Base-by-base conservation (phyloP, 2,888 invertebrate species). In the Orthonevra nobilis region DNA sequence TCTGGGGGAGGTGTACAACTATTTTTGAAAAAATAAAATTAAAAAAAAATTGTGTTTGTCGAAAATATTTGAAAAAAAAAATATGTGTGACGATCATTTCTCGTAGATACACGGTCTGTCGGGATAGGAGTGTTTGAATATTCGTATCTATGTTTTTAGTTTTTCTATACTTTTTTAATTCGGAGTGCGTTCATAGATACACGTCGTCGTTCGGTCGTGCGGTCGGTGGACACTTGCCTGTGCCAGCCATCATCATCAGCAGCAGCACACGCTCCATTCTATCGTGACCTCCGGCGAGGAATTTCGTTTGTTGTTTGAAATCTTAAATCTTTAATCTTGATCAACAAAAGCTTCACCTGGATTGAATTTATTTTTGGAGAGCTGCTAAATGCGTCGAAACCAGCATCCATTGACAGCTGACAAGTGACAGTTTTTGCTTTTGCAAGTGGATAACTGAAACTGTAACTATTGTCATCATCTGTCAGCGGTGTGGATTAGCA, bases 71-170 rank as follows among this genome's bases (percentile, higher is more conserved):
- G 20, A 34, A 23, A 28, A 7, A 9, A 15, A 15, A 54, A 69
- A 50, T 48, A 77, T 72, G 70, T 77, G 64, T 34, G 70, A 77
- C 40, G 77, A 77, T 77, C 77, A 72, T 38, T 77, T 77, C 26
- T 72, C 77, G 12, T 58, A 72, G 30, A 58, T 36, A n/a, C n/a
- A 28, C 23, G 23, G 23, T 20, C 15, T 9, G 26, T 14, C 32
- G 63, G 36, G 28, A 20, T 17, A n/a, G n/a, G n/a, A n/a, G n/a
- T n/a, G n/a, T n/a, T n/a, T n/a, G n/a, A n/a, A n/a, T n/a, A n/a
- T n/a, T n/a, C n/a, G n/a, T n/a, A n/a, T n/a, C n/a, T n/a, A n/a
- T n/a, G n/a, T n/a, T n/a, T n/a, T n/a, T n/a, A n/a, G n/a, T 19
- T 17, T n/a, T 17, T 2, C 12, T 42, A n/a, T n/a, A n/a, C 9